phyloP scores from a whole-genome alignment of 2,113 vertebrate genomes.

The Pachyramphus minor region DNA sequence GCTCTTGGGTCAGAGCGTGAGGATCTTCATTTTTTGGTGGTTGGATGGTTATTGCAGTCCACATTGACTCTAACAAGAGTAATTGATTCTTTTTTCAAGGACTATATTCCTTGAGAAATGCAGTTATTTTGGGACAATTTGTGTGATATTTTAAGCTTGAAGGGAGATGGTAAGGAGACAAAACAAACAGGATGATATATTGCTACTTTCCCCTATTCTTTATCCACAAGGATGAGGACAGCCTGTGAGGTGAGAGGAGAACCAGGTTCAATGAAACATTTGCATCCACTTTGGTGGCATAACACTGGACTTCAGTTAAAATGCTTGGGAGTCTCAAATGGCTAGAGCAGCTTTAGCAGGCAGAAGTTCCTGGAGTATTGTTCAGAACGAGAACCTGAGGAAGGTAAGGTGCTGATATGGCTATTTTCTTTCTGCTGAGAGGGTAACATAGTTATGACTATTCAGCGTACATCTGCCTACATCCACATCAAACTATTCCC shows the following conservation, averaged over 20 bases:
- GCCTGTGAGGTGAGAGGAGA: background rate
- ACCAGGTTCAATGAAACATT: background rate
- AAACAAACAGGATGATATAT: background rate
- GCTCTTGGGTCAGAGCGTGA: background rate
- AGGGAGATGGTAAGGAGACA: background rate
- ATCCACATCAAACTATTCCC: background rate
- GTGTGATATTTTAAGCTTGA: background rate
- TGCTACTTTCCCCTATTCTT: background rate
- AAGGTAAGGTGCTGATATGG: background rate
- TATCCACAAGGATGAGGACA: background rate
- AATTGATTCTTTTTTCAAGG: background rate
- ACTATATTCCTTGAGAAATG: background rate
- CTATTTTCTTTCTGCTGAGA: background rate
- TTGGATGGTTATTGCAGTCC: background rate
- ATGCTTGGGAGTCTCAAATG: accelerated
- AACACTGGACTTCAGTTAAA: background rate
- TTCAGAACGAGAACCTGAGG: background rate
- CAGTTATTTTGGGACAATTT: background rate
- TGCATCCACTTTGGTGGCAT: background rate
- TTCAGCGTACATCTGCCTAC: background rate
- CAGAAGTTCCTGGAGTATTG: background rate
- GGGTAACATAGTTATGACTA: background rate
- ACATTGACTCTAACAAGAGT: background rate
- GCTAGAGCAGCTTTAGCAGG: background rate
- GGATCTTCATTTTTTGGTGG: background rate